Base-by-base conservation (phyloP, 2,888 invertebrate genomes). In the Nemapogon koenigi region DNA sequence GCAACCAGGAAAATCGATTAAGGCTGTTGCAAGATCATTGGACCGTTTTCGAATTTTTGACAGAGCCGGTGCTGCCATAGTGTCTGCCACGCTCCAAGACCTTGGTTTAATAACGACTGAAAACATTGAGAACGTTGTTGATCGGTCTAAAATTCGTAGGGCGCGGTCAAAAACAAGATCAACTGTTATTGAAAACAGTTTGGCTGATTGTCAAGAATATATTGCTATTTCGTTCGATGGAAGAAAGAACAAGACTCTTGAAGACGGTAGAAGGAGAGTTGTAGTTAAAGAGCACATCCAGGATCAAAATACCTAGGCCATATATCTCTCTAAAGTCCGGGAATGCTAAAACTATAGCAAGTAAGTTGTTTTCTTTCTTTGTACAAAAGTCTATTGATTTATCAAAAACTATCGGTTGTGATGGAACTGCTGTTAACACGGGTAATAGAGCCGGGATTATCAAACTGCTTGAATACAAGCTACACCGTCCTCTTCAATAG, bases 181-280 rank as follows among this genome's bases (percentile, higher is more conserved):
- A 27, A 28, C 28, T 16, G 16, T 28, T 15, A 27, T 18, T 37
- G 37, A 16, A 16, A 28, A 11, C 27, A 4, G 16, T 15, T 6
- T 15, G 17, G 10, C 16, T 14, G 11, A 37, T 37, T 37, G 16
- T 16, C 16, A 27, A 16, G 15, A 27, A 7, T 17, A 17, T 18
- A 28, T 37, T 37, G 27, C 17, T 13, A 37, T 37, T 28, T 37
- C 37, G 28, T 37, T 37, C 16, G 37, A 37, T 28, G 28, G 37
- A 15, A 27, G 37, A 27, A 37, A 37, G 37, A 28, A 37, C 11
- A 37, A 37, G 15, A 37, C 37, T 15, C 17, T 37, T 10, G 37
- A 37, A 18, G 37, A 16, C 17, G 28, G 27, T 16, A 27, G 37
- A 27, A 27, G 37, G 28, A 37, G 28, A 37, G 28, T 37, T 28